A percentile compares a stretch with the other conserved stretches of the same genome.
Conservation (phyloP, 2,888 invertebrate species). For the Aricia artaxerxes region DNA sequence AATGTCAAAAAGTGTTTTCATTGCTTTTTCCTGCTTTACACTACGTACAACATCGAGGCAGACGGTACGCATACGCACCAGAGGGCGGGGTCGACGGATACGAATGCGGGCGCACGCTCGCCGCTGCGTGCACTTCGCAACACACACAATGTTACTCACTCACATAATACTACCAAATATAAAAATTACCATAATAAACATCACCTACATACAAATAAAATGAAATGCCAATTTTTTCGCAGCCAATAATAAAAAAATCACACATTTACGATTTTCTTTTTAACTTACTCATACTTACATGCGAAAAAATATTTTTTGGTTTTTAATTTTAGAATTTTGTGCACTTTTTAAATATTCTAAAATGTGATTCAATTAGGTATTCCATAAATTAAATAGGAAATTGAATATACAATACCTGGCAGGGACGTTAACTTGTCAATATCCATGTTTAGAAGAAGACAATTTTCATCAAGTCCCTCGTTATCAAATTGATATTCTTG, state of each 20-base stretch:
- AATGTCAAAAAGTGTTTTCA: not conserved
- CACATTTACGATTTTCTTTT: not conserved
- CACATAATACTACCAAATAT: not conserved
- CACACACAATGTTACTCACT: conserved; percentile 9
- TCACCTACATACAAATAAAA: not conserved
- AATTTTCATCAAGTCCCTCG: conserved; percentile 72
- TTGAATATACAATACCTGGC: conserved; percentile 36
- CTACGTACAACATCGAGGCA: conserved; percentile 24
- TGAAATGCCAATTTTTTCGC: not conserved
- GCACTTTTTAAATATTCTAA: not conserved
- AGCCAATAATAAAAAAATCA: conserved; percentile 1
- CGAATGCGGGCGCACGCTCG: conserved; percentile 61
- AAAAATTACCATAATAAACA: not conserved
- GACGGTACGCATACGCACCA: conserved; percentile 68
- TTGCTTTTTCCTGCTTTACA: conserved; percentile 17
- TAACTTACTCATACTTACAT: not conserved
- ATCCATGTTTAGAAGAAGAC: conserved; percentile 71
- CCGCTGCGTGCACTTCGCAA: conserved; percentile 50
- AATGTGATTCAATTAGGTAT: not conserved
- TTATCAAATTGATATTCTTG: conserved; percentile 69
- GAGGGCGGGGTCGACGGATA: conserved; percentile 82
- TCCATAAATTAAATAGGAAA: not conserved
- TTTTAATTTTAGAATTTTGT: not conserved
- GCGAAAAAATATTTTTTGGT: not conserved
- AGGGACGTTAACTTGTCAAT: conserved; percentile 57